phyloP scores from a whole-genome alignment of 1,140 invertebrate genomes.

The Metaphire vulgaris region DNA sequence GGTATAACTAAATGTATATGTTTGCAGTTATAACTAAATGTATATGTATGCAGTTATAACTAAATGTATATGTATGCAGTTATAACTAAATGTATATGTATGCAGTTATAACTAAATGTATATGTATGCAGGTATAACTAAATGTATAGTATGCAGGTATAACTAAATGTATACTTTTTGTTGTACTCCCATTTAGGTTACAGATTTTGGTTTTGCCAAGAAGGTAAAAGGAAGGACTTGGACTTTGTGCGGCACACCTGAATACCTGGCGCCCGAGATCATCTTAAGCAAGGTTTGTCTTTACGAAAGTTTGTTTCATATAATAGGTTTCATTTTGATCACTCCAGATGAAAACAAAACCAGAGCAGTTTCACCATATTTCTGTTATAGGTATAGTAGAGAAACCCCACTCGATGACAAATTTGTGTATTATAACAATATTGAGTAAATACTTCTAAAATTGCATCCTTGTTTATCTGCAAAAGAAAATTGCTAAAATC shows the following conservation, averaged over 20 bases:
- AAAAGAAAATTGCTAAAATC: no score
- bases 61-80: background rate
- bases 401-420: no score
- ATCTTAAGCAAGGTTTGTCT: slow-evolving; percentile 79
- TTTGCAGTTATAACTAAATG: background rate
- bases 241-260: slow-evolving; percentile 98
- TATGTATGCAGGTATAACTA: slow-evolving; percentile 42
- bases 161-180: no score
- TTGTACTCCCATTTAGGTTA: no score
- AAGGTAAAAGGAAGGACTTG: slow-evolving; percentile 91
- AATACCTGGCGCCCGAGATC: slow-evolving; percentile 94
- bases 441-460: no score
- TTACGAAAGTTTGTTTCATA: no score
- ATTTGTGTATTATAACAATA: no score
- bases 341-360: background rate
- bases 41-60: background rate
- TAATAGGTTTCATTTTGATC: background rate
- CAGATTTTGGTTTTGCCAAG: slow-evolving; percentile 97
- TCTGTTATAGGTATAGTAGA: no score
- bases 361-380: background rate
- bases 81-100: no score
- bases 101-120: slow-evolving; percentile 96
- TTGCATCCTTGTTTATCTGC: no score
- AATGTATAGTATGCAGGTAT: slow-evolving; percentile 1
- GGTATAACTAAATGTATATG: slow-evolving; percentile 93